Evolutionary conservation across 2,888 invertebrate genomes (phyloP), one percentile per base, ranked within the genome.

Genomic region (Ichneumon xanthorius): DNA sequence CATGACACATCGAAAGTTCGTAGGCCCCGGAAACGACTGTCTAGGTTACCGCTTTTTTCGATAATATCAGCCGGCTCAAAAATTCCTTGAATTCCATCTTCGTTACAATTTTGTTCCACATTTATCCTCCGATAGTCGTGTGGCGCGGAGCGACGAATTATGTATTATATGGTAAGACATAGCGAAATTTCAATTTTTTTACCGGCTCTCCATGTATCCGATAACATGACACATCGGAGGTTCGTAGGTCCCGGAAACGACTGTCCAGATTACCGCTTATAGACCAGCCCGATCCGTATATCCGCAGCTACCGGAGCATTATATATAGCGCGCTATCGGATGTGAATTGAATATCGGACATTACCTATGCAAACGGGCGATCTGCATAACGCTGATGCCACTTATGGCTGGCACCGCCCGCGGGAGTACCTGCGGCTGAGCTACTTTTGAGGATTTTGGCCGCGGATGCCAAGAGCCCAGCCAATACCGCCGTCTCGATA

Each of bases 381-480:
- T 80, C 65, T 76, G 26, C 75, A 84, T 71, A 58, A 77, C 67
- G 63, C 22, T 76, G 71, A 76, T 70, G 55, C 48, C 53, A 67
- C 40, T 76, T 53, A 40, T 40, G 26, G 26, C 9, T 70, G 5
- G 37, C 26, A 65, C 67, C 16, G 16, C 30, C 22, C 68, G 16
- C 14, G 22, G 22, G 26, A 11, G 11, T 58, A 45, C n/a, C 40
- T 30, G 40, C 45, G 26, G 73, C 14, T 22, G 55, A 55, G 72
- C 72, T 19, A 37, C 45, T 73, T 73, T 58, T 16, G 45, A 7
- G 58, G 58, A 33, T 26, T 73, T 40, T 26, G 22, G 68, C 11
- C 26, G 22, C 9, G 48, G 45, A 26, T 48, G 26, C 19, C 5
- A 48, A 11, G n/a, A 33, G 48, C 45, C 40, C 6, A 50, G 48